phyloP scores from a whole-genome alignment of 2,888 invertebrate genomes.

The Ectobius pallidus region DNA sequence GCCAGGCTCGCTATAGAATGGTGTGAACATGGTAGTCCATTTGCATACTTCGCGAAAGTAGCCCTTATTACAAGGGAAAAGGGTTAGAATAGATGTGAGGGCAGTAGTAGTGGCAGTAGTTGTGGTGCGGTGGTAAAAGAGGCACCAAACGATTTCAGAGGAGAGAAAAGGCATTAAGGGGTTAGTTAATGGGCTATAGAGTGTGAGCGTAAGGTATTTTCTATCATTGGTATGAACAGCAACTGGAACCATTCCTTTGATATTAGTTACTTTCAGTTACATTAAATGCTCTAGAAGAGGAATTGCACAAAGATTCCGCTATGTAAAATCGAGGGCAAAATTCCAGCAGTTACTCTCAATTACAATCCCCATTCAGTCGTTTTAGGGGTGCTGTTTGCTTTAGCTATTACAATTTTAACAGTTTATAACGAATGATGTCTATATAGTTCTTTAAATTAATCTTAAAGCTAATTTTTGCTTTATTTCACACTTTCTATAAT shows the following conservation, averaged over 20 bases:
- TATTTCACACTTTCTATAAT: too few species aligned
- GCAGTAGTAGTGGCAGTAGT: neutral
- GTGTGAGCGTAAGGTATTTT: neutral
- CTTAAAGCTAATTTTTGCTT: too few species aligned
- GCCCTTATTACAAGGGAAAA: constrained; percentile 17
- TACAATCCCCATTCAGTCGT: too few species aligned
- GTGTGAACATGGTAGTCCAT: constrained; percentile 27
- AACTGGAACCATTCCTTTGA: neutral
- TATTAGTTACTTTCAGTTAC: neutral
- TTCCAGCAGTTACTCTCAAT: too few species aligned
- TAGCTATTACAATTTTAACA: too few species aligned
- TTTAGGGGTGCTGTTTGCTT: too few species aligned
- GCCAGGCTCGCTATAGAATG: neutral
- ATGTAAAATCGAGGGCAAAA: too few species aligned
- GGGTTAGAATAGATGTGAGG: neutral
- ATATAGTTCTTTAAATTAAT: too few species aligned
- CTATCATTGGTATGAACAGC: neutral
- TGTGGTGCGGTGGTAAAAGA: constrained; percentile 13
- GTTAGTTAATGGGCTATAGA: constrained; percentile 8
- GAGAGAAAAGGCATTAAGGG: constrained; percentile 27
- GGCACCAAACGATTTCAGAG: constrained; percentile 14
- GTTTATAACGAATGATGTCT: too few species aligned
- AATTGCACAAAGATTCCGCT: too few species aligned
- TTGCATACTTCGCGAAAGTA: constrained; percentile 40
- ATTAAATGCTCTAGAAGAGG: too few species aligned